These are phyloP conservation scores for Empis livida DNA, from an alignment of 2,888 invertebrate genomes.

Conservation along the genomic window DNA sequence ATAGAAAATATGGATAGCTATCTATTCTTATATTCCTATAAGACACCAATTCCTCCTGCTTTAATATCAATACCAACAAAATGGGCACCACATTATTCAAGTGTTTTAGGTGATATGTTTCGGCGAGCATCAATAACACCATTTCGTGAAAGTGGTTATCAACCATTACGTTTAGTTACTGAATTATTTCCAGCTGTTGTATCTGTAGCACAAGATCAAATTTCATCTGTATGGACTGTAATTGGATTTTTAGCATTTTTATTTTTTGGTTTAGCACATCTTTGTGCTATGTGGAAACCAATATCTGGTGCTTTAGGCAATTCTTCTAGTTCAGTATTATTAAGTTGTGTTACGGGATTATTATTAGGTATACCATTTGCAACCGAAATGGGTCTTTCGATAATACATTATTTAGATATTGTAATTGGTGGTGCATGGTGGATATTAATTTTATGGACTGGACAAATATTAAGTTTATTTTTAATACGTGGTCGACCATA, in stretches of 20 bases:
- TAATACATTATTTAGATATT: conserved; percentile 76
- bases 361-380: conserved; percentile 74
- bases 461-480: conserved; percentile 70
- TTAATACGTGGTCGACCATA: conserved; percentile 77
- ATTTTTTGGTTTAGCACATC: conserved; percentile 76
- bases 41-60: conserved; percentile 48
- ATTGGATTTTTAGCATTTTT: conserved; percentile 75
- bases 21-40: conserved; percentile 50
- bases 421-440: conserved; percentile 78
- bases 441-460: conserved; percentile 64
- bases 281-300: conserved; percentile 84
- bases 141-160: conserved; percentile 59
- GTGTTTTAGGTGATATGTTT: conserved; percentile 31
- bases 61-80: conserved; percentile 38
- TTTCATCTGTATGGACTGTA: conserved; percentile 82
- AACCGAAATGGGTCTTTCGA: conserved; percentile 70
- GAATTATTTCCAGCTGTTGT: conserved; percentile 81
- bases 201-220: conserved; percentile 54
- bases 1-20: conserved; percentile 59
- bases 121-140: conserved; percentile 19
- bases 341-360: conserved; percentile 69
- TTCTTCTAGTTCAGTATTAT: conserved; percentile 63
- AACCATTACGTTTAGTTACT: conserved; percentile 72
- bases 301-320: conserved; percentile 64
- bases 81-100: conserved; percentile 31